Evolutionary conservation across 2,113 vertebrate genomes (phyloP), one percentile per base, ranked within the genome.

Genomic region (Coregonus clupeaformis): DNA sequence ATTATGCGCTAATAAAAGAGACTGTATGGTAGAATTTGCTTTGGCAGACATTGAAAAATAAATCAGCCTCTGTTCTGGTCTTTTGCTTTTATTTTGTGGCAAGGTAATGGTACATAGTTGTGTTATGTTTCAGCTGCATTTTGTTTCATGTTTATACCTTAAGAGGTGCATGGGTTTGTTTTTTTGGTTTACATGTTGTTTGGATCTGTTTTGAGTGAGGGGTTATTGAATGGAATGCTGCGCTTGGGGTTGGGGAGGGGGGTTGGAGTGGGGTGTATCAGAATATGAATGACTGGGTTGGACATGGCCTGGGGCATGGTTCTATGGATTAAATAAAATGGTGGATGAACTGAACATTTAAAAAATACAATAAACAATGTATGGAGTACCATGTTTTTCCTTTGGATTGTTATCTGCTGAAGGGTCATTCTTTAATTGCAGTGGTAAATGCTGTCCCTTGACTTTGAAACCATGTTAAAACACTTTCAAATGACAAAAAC

Each of bases 311-410:
- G 57, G 57, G 49, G 78, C 82, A 69, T 81, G 82, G 70, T 59
- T 70, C 6, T 4, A 6, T 45, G 76, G 49, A 18, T 62, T 7
- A 59, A 27, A 77, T 66, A 49, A 16, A 62, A 80, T 76, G 82
- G 82, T 82, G 84, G 79, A 69, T 84, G 80, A 63, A 72, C 7
- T 60, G 57, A 7, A 22, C 6, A 9, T 60, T 52, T 57, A 78
- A 79, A 76, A 80, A 84, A 72, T 71, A 80, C 29, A 76, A 77
- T 79, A 30, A 52, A 52, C 16, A 52, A 14, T 52, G 16, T 52
- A 18, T 52, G 49, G 16, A 52, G 49, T 52, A 18, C 14, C 5
- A 42, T 52, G 16, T 16, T 52, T 18, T 52, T 52, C 49, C 47
- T 52, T 52, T 52, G 14, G 47, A 49, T 49, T 49, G 12, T 18